Evolutionary conservation across 2,888 invertebrate species (phyloP), one percentile per base, ranked within the genome.

Genomic region (Epirrita christyi): DNA sequence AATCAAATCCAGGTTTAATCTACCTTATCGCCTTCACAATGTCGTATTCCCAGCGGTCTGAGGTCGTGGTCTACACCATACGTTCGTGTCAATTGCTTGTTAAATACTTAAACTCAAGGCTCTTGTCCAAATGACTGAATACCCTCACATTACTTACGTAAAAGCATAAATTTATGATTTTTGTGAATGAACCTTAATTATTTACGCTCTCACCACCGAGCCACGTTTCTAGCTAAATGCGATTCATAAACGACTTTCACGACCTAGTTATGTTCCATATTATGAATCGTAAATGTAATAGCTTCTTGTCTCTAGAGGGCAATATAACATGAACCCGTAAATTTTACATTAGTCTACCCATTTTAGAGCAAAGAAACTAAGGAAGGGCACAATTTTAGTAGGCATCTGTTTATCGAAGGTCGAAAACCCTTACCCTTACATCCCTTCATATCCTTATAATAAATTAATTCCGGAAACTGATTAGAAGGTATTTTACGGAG

Each of bases 261-360:
- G 29, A 43, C 50, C 41, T 54, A 49, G 59, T 37, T 50, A 54
- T 50, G 29, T 42, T 46, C 42, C 34, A 46, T 37, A 42, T 55
- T 55, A 51, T 59, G 42, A 50, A 50, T 51, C 55, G 48, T 55
- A 48, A 59, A 59, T 48, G 55, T 55, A 47, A 59, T 55, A 45
- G 49, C 43, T 43, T 45, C 40, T 32, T 15, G 21, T 13, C 58
- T 49, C 58, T 10, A 29, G 51, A 51, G 47, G 32, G 51, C 38
- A 38, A 43, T 59, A n/a, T n/a, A 59, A 43, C 37, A 37, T 27
- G 29, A 42, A 29, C 49, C 9, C 40, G 29, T 57, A 46, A 41
- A 59, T 49, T 59, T 50, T 46, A 55, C 36, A 41, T 48, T 36
- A 49, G 45, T 36, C 44, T 37, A 27, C 28, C 32, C 34, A 36